Evolutionary conservation across 2,888 invertebrate genomes (phyloP).

Genomic region (Phlogophora meticulosa): DNA sequence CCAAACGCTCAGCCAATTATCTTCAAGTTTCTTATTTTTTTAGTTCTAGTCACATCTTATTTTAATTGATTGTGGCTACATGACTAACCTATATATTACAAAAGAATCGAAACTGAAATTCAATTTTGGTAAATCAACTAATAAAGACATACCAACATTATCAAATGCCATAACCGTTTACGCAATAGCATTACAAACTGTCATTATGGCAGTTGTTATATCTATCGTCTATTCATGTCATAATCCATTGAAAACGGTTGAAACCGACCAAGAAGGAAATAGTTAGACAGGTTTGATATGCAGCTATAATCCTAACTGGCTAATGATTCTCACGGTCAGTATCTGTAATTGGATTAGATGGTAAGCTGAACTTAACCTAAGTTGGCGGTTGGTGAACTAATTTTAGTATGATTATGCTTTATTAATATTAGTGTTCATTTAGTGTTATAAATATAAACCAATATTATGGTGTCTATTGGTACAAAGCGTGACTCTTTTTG

Average conservation of each 20-base stretch:
- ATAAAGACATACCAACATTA: constrained; percentile 13
- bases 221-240: constrained; percentile 46
- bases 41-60: background rate
- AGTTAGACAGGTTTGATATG: constrained; percentile 59
- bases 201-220: constrained; percentile 55
- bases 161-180: constrained; percentile 44
- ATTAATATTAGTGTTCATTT: constrained; percentile 18
- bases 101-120: background rate
- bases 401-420: constrained; percentile 29
- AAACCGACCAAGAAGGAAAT: constrained; percentile 57
- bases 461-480: background rate
- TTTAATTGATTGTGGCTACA: background rate
- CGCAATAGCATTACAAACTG: constrained; percentile 54
- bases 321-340: constrained; percentile 58
- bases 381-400: constrained; percentile 36
- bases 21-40: background rate
- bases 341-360: constrained; percentile 56
- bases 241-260: constrained; percentile 56
- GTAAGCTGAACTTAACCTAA: constrained; percentile 51
- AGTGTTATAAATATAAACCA: background rate
- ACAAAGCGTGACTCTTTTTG: background rate
- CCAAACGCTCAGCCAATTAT: background rate
- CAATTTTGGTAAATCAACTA: background rate
- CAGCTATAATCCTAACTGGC: constrained; percentile 48
- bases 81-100: too few relatives aligned